Conservation (phyloP, 2,797 vertebrate genomes). For the Poeciliopsis gracilis region DNA sequence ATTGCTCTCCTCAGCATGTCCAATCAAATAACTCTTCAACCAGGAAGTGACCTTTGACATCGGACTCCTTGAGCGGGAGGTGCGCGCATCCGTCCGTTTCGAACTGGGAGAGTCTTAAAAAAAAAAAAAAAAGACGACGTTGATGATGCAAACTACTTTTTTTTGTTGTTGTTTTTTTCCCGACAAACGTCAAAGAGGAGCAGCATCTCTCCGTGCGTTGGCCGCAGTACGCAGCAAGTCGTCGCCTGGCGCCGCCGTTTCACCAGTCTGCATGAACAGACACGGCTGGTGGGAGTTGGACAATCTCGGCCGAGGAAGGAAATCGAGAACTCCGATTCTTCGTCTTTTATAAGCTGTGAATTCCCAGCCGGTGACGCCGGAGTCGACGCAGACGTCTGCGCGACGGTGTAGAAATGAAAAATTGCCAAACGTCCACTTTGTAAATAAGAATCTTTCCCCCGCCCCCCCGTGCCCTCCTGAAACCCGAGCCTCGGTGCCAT, state of each 20-base stretch:
- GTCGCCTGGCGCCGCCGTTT: conserved; percentile 47
- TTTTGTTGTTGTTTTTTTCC: neutral
- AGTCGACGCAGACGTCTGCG: conserved; percentile 45
- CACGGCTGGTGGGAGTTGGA: conserved; percentile 53
- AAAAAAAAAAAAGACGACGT: neutral
- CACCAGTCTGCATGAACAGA: conserved; percentile 71
- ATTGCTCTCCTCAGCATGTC: conserved; percentile 41
- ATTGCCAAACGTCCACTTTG: conserved; percentile 81
- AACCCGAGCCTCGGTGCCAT: conserved; percentile 75
- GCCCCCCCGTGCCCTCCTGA: conserved; percentile 19
- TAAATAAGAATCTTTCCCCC: conserved; percentile 75
- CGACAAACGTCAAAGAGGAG: conserved; percentile 42
- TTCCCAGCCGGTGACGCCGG: conserved; percentile 45
- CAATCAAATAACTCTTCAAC: conserved; percentile 68
- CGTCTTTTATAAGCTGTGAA: conserved; percentile 74
- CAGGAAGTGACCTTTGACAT: conserved; percentile 79
- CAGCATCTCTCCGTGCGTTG: conserved; percentile 39
- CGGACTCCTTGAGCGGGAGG: conserved; percentile 48
- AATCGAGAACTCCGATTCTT: conserved; percentile 44
- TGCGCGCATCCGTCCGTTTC: conserved; percentile 29
- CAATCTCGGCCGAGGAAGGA: conserved; percentile 46
- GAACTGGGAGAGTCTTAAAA: conserved; percentile 14
- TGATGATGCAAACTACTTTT: conserved; percentile 62
- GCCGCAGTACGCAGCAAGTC: conserved; percentile 56
- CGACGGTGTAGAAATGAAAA: conserved; percentile 53